phyloP scores from a whole-genome alignment of 2,113 vertebrate species.

The Peromyscus maniculatus region DNA sequence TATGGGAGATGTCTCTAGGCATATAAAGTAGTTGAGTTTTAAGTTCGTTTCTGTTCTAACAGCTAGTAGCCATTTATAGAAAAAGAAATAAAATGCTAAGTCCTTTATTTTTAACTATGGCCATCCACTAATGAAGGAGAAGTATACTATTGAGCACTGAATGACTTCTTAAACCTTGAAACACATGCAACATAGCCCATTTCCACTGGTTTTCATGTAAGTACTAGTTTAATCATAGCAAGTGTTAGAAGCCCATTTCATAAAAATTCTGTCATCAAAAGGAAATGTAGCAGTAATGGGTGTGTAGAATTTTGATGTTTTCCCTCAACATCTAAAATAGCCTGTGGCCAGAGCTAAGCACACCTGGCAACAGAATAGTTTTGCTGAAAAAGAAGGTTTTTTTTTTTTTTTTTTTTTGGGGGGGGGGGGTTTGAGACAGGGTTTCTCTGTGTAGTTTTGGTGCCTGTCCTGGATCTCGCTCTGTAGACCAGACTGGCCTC shows the following conservation, averaged over 20 bases:
- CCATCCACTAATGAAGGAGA: neutral
- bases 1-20: neutral
- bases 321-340: neutral
- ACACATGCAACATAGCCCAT: neutral
- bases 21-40: conserved; percentile 39
- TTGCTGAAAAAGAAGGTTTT: no score
- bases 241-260: conserved; percentile 3
- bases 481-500: neutral
- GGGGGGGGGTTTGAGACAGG: no score
- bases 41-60: neutral
- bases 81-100: neutral
- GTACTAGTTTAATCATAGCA: neutral
- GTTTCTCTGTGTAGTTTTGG: no score
- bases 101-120: conserved; percentile 3
- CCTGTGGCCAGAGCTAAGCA: neutral
- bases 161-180: neutral
- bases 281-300: neutral
- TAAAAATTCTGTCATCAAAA: conserved; percentile 15
- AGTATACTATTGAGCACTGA: neutral
- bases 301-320: conserved; percentile 27
- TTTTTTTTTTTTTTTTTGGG: no score
- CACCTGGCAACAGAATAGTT: no score
- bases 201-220: neutral
- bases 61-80: neutral
- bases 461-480: no score